Base-by-base conservation (phyloP, 1,140 invertebrate genomes). In the Magallana ariakensis region DNA sequence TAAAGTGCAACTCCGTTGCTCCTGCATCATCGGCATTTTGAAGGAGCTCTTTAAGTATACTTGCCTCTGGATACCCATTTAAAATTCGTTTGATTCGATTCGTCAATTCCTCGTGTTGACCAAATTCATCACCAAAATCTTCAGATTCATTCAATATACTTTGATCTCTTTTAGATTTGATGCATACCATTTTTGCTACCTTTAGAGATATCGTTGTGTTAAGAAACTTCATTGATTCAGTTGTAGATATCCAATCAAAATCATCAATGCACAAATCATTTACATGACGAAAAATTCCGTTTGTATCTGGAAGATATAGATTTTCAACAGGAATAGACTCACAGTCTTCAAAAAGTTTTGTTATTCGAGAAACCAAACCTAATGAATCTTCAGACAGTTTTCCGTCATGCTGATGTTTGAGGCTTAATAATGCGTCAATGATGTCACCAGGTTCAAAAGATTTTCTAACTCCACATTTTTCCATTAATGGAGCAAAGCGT, bases 1-100 rank as follows among this genome's bases (percentile, higher is more conserved):
- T 46, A 16, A 88, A 88, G 92, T 89, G 87, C 87, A 90, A 19
- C 80, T 88, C 55, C 13, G 90, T 92, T 2, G 93, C 92, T 19
- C 90, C 90, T 11, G 93, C 93, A 90, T 94, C 93, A 87, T 94
- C 93, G 16, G 93, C 92, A 87, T 98, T 93, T 75, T 93, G 92
- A n/a, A 93, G 75, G 3, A 93, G 80, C 85, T 93, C 92, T 83
- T 92, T 92, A 1, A 93, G 70, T 53, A 93, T 90, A 80, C 87
- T 85, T 26, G 87, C 81, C 26, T 92, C 90, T 13, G 92, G 91
- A 84, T 93, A 92, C 19, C 88, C 89, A 22, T 70, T 26, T 80
- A 93, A 33, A 75, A 93, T 91, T n/a, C 91, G 70, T 82, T 89
- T 90, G 11, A 93, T 86, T 26, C 92, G 83, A 53, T 88, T 92